Base-by-base conservation (phyloP, 2,888 invertebrate species). In the Prenolepis imparis region DNA sequence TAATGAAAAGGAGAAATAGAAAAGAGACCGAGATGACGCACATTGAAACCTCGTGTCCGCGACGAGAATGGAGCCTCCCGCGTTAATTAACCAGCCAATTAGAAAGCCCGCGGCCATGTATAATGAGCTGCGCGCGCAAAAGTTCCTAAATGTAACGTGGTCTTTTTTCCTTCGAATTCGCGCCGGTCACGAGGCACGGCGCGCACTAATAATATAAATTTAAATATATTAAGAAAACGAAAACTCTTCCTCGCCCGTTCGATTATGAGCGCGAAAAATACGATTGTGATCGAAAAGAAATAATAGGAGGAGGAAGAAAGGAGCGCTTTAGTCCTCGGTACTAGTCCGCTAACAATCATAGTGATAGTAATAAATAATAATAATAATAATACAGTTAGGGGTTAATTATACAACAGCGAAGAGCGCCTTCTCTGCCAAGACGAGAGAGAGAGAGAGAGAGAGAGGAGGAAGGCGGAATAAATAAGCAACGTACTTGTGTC, bases 71-170 rank as follows among this genome's bases (percentile, higher is more conserved):
- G 86, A 84, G 86, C 85, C 91, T 94, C 94, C 94, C 94, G 94
- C 94, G 93, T 91, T 94, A 93, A 94, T 94, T 94, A 94, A 92
- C 91, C 93, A 91, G 92, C 94, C 94, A 94, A 94, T 94, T 94
- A 94, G 93, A 94, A 91, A 90, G 82, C 82, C 83, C 90, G 91
- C 92, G 92, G 93, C 92, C 92, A 92, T 91, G 93, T 92, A 93
- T 94, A 94, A 94, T 93, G 92, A 94, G 92, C 92, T 94, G 94
- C 94, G 94, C 94, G 94, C 94, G 94, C 93, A 94, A 93, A 93
- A 94, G 94, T 94, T 94, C 94, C 94, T 94, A 94, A 94, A 92
- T 89, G 87, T 87, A 87, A 87, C 83, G 88, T 88, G 78, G 85
- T 85, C 87, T 84, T 84, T 90, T 87, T 90, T 89, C 77, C 84